Base-by-base conservation (phyloP, 1,140 invertebrate genomes). In the Octopus sinensis region DNA sequence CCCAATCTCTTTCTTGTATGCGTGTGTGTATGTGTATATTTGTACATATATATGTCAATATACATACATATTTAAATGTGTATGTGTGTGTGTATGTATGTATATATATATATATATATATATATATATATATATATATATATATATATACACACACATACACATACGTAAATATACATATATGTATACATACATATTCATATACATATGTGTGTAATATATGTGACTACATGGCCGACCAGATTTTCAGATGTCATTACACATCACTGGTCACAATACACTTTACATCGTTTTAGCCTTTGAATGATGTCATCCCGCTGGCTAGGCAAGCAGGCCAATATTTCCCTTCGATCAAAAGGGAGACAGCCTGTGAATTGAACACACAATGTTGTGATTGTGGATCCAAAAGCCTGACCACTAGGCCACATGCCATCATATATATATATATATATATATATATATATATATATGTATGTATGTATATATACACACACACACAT, bases 81-180 rank as follows among this genome's bases (percentile, higher is more conserved):
- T 71, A 13, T 71, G 30, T 71, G 30, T 71, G 12, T 71, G 30
- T 71, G 30, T 71, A 13, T 71, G 30, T 71, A 71, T 71, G 30
- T 71, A 71, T 71, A 13, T 71, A 71, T 71, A 71, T 71, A 71
- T 71, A 71, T 71, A 71, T 71, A 13, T 71, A 71, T 71, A 71
- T 71, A 71, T 71, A 71, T 71, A 71, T 71, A 13, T 71, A 12
- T 71, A 71, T 71, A 71, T 71, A 12, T 71, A 13, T 71, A 71
- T 71, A 71, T 71, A 71, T 71, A 71, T 71, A 71, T 71, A 71
- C 30, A 13, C 68, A 12, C 12, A 71, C 68, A 71, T 13, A 71
- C 68, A 13, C 68, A 71, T 13, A 71, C 68, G 30, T 13, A 71
- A 13, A 71, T 10, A 17, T 23, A 17, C 13, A 71, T 5, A 71